Conservation (phyloP, 2,797 vertebrate genomes). For the Huso huso region DNA sequence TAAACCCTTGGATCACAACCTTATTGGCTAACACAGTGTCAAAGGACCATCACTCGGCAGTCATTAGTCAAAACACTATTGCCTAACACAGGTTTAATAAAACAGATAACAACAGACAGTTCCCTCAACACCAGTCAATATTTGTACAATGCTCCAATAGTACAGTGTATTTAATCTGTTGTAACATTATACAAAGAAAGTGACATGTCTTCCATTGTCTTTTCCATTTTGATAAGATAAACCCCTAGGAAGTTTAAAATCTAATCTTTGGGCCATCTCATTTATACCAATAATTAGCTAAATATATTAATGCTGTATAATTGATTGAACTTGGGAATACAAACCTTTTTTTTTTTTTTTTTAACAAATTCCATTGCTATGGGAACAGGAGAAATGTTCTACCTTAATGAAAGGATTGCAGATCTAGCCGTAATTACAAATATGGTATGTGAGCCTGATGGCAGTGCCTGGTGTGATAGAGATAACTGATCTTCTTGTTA, state of each 20-base stretch:
- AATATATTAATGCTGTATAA: constrained; percentile 2
- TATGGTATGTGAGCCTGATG: background rate
- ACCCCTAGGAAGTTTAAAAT: background rate
- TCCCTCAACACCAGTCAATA: too few species aligned
- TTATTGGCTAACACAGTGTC: too few species aligned
- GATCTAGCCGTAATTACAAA: background rate
- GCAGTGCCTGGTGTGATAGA: background rate
- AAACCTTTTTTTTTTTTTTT: background rate
- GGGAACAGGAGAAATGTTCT: background rate
- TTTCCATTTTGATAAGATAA: background rate
- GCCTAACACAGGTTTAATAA: too few species aligned
- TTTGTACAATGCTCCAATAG: too few species aligned
- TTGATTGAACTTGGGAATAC: background rate
- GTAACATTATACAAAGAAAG: too few species aligned
- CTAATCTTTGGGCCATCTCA: background rate
- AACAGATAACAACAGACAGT: too few species aligned
- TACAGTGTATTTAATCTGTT: too few species aligned
- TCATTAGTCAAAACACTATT: too few species aligned
- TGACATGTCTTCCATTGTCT: too few species aligned
- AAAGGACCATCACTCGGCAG: too few species aligned
- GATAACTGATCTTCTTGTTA: background rate
- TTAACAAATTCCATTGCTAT: background rate
- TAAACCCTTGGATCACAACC: too few species aligned
- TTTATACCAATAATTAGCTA: background rate
- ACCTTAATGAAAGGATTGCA: background rate